These are phyloP conservation scores for Australoheros facetus DNA, from an alignment of 2,797 vertebrate species.

Conservation along the genomic window DNA sequence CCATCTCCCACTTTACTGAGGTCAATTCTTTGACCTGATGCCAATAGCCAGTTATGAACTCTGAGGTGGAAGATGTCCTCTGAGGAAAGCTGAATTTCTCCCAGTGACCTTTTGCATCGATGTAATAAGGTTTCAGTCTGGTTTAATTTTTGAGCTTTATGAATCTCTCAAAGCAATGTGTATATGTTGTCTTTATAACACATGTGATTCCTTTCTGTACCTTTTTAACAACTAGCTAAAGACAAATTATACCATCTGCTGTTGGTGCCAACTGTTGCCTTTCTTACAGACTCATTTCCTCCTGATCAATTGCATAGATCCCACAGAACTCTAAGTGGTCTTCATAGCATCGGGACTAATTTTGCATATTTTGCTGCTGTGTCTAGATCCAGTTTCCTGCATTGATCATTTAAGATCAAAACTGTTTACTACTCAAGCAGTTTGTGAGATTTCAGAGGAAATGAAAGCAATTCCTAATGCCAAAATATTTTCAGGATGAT, in stretches of 20 bases:
- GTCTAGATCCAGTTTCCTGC: not conserved
- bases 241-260: not conserved
- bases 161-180: not conserved
- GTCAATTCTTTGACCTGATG: not conserved
- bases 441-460: not conserved
- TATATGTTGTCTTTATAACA: too few relatives aligned
- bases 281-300: not conserved
- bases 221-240: not conserved
- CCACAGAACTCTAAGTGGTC: not conserved
- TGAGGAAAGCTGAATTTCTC: too few relatives aligned
- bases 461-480: not conserved
- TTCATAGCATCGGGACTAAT: not conserved
- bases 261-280: too few relatives aligned
- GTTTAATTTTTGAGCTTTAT: not conserved
- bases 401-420: not conserved
- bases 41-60: not conserved
- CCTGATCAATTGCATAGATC: not conserved
- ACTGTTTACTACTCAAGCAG: not conserved
- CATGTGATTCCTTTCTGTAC: not conserved
- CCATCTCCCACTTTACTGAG: not conserved
- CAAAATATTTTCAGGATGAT: not conserved
- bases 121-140: not conserved
- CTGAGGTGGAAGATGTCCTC: too few relatives aligned
- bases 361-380: not conserved
- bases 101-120: not conserved